phyloP scores from a whole-genome alignment of 2,113 vertebrate species.

The Ornithorhynchus anatinus region DNA sequence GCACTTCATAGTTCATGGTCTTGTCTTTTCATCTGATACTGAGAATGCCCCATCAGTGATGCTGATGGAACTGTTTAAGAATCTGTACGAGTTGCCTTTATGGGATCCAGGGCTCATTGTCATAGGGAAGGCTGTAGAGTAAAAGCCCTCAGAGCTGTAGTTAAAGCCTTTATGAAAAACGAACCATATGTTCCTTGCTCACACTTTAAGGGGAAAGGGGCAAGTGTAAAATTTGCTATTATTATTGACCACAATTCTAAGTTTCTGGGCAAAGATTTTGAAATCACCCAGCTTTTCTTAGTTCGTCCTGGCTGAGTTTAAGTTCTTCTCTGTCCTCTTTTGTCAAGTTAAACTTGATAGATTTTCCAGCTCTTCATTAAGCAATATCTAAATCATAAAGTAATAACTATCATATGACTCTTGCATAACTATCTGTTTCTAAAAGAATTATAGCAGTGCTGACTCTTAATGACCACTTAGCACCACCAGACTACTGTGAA shows the following conservation, averaged over 20 bases:
- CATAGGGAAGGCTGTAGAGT: no score
- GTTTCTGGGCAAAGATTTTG: constrained; percentile 32
- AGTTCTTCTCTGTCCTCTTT: constrained; percentile 55
- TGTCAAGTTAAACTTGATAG: constrained; percentile 56
- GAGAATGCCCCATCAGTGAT: no score
- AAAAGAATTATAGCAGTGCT: constrained; percentile 59
- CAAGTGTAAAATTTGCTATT: constrained; percentile 20
- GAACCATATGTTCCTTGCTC: no score
- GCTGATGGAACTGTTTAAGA: no score
- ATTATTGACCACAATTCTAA: constrained; percentile 33
- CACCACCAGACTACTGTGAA: constrained; percentile 38
- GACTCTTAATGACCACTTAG: constrained; percentile 61
- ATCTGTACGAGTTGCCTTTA: no score
- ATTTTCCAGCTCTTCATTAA: constrained; percentile 63
- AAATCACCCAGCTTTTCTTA: constrained; percentile 37
- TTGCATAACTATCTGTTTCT: constrained; percentile 65
- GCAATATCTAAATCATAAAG: constrained; percentile 66
- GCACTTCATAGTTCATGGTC: no score
- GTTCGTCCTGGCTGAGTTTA: constrained; percentile 24
- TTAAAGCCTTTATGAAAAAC: no score
- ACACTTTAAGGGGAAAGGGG: constrained; percentile 31
- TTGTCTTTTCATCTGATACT: no score
- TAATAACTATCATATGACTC: constrained; percentile 65
- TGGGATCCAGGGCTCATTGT: no score
- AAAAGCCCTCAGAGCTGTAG: no score